Base-by-base conservation (phyloP, 2,113 vertebrate genomes). In the Redunca redunca region DNA sequence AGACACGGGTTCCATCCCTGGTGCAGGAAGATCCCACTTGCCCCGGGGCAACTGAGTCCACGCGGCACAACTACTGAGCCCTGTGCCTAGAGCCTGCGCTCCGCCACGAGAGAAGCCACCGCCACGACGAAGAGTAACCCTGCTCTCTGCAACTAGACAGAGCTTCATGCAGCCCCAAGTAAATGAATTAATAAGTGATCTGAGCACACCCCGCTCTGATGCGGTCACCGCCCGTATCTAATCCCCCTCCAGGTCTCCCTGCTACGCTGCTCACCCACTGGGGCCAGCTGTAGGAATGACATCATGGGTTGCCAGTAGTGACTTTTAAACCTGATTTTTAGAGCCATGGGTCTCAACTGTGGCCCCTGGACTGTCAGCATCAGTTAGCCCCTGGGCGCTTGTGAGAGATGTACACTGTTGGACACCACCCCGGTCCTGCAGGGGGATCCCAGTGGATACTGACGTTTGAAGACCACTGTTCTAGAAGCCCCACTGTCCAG, bases 1-100 rank as follows among this genome's bases (percentile, higher is more conserved):
- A 21, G n/a, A 71, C 67, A 71, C 5, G 0, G 67, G 67, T 71
- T 40, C 19, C 4, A 23, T 40, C 19, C 64, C n/a, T 71, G 67
- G 67, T 36, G 1, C 1, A 0, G 67, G 67, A 23, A 71, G n/a
- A 71, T 40, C 10, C n/a, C 67, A 71, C 5, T 5, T 36, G 64
- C 64, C 9, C 36, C 0, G 2, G n/a, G n/a, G 64, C 64, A 10
- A 36, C 4, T 36, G n/a, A 36, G n/a, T n/a, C 64, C 64, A 11
- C 2, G 17, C 0, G 19, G 9, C n/a, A 36, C n/a, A 67, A 11
- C 17, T 36, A 36, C 4, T 4, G n/a, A 36, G 64, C n/a, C n/a
- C 9, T 36, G 64, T 36, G 64, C 33, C 64, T 71, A 11, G 17
- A 36, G 9, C 64, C n/a, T 71, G 64, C 19, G 9, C 33, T 71